Base-by-base conservation (phyloP, 2,113 vertebrate genomes). In the Centropus unirufus region DNA sequence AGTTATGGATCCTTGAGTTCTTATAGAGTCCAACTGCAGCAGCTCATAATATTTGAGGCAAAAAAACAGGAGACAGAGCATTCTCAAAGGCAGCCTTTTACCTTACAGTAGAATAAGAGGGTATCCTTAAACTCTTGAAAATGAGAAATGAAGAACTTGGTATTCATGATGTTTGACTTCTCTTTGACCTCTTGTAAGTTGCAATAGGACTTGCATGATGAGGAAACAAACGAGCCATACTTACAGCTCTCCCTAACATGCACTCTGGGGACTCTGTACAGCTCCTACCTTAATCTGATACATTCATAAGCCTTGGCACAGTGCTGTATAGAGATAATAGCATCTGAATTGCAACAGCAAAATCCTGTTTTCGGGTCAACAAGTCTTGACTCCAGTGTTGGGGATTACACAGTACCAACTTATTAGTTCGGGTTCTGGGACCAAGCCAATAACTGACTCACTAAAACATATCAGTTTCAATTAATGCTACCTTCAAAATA, bases 31-130 rank as follows among this genome's bases (percentile, higher is more conserved):
- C 6, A 23, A 8, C 14, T 36, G 6, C 20, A 84, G 34, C 32
- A 58, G 17, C 14, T 93, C 32, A 27, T 74, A 74, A 67, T 19
- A 42, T 8, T 12, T 9, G 11, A 52, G 15, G 14, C 3, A 51
- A 40, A 32, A 14, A 66, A 30, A 34, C 51, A 61, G 15, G 12
- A 36, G n/a, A 6, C 1, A 3, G 19, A 78, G 7, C 21, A 82
- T 83, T 84, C 27, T 83, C 24, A 75, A 93, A 76, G n/a, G 30
- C 22, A 87, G 18, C 2, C 27, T 94, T 85, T 51, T 68, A 19
- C 19, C 18, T 30, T 68, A 19, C 7, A 68, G 22, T 30, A 57
- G 61, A 66, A 79, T 58, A 78, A 2, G 1, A 44, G 3, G 14
- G 7, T 52, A 64, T 4, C 5, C 32, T 21, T 68, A 44, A 69